Evolutionary conservation across 2,797 vertebrate species (phyloP).

Genomic region (Ctenosaura bakeri): DNA sequence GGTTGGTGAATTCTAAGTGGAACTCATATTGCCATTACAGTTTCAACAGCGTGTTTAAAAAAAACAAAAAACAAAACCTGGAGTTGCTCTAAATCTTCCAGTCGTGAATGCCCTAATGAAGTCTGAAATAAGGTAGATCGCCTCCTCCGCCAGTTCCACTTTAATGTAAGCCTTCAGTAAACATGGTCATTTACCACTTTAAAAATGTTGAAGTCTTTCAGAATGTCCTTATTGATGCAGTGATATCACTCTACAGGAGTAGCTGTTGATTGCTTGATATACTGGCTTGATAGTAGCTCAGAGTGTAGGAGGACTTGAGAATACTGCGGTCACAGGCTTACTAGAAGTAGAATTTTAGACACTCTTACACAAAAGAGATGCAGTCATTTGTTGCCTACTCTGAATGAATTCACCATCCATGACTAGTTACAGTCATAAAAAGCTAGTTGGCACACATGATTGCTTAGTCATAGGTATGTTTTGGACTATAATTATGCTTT

Average conservation of each 20-base stretch:
- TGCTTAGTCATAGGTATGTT: neutral
- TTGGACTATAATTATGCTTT: neutral
- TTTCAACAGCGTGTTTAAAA: neutral
- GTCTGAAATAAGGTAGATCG: neutral
- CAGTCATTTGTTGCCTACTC: neutral
- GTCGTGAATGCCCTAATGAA: neutral
- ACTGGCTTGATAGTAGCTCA: neutral
- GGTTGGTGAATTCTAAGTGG: neutral
- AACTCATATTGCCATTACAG: neutral
- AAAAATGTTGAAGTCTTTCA: conserved; percentile 10
- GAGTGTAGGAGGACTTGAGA: neutral
- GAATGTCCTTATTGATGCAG: neutral
- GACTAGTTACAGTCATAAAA: neutral
- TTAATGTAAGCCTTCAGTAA: neutral
- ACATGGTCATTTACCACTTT: neutral
- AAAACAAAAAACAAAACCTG: neutral
- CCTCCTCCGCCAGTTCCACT: neutral
- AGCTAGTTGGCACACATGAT: no score
- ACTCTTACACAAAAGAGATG: neutral
- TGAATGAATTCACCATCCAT: neutral
- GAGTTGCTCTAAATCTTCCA: neutral
- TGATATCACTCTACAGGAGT: neutral
- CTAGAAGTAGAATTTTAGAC: neutral
- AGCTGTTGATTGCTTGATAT: neutral
- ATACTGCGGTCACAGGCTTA: neutral